phyloP scores from a whole-genome alignment of 2,888 invertebrate species.

The Arctia plantaginis region DNA sequence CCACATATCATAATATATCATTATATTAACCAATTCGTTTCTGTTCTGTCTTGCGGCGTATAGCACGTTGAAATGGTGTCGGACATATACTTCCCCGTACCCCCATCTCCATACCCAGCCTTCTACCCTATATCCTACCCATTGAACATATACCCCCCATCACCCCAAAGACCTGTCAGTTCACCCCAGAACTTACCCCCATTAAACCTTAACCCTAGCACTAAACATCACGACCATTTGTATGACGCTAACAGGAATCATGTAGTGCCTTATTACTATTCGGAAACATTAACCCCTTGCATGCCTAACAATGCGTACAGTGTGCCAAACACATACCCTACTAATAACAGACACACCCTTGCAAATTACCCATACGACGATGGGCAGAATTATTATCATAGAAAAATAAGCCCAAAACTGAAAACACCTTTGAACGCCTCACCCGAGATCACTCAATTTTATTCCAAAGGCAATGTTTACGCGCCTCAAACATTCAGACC shows the following conservation, averaged over 20 bases:
- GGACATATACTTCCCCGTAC: slow-evolving; percentile 90
- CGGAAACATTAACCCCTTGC: slow-evolving; percentile 79
- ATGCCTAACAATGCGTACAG: slow-evolving; percentile 78
- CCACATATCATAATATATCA: slow-evolving; percentile 54
- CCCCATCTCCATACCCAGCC: slow-evolving; percentile 79
- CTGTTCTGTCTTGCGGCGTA: slow-evolving; percentile 85
- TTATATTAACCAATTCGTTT: slow-evolving; percentile 80
- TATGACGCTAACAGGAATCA: slow-evolving; percentile 87
- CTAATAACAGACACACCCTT: slow-evolving; percentile 74
- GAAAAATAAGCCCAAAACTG: slow-evolving; percentile 65
- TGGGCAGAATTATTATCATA: slow-evolving; percentile 68
- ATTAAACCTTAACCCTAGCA: slow-evolving; percentile 62
- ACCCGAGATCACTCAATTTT: slow-evolving; percentile 68
- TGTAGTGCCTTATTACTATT: slow-evolving; percentile 82
- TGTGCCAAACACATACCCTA: slow-evolving; percentile 60
- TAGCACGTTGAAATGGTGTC: slow-evolving; percentile 92
- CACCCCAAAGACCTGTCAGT: slow-evolving; percentile 68
- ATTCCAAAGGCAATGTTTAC: slow-evolving; percentile 63
- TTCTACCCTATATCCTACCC: slow-evolving; percentile 81
- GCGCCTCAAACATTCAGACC: slow-evolving; percentile 75
- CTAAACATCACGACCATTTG: slow-evolving; percentile 78
- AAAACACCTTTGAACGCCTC: slow-evolving; percentile 62
- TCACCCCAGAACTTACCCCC: slow-evolving; percentile 74
- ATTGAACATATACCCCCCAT: slow-evolving; percentile 79
- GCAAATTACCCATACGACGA: slow-evolving; percentile 75